Percentiles rank a stretch among this genome's conserved stretches.
Conservation (phyloP, 2,797 vertebrate genomes). For the Tamandua tetradactyla region DNA sequence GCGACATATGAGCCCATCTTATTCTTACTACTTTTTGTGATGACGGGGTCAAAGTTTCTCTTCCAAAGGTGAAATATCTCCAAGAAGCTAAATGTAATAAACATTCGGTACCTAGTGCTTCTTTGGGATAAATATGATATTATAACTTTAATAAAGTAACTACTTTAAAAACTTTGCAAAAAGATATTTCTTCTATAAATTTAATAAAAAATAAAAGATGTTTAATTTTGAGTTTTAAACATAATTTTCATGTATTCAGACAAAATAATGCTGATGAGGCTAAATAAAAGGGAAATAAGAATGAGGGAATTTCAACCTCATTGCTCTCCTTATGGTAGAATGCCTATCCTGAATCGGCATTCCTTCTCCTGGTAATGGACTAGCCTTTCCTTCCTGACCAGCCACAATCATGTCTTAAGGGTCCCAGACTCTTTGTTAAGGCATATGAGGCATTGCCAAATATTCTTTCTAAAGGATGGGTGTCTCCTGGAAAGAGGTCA, state of each 20-base stretch:
- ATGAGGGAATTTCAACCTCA: background rate
- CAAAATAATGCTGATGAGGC: background rate
- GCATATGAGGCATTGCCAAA: background rate
- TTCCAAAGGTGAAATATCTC: constrained; percentile 61
- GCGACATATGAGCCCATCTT: constrained; percentile 64
- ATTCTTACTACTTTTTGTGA: constrained; percentile 66
- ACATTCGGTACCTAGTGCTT: background rate
- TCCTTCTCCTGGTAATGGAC: background rate
- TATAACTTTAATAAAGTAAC: constrained; percentile 63
- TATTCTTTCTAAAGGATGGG: background rate
- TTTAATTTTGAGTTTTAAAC: background rate
- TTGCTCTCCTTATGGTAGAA: background rate
- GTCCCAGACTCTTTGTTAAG: background rate
- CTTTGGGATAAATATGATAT: constrained; percentile 22
- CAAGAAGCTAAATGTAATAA: constrained; percentile 69
- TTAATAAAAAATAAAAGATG: background rate
- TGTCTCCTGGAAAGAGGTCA: background rate
- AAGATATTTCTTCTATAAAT: background rate
- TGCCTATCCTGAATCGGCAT: background rate
- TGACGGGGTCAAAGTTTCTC: constrained; percentile 29
- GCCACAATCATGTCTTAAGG: background rate
- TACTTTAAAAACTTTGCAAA: constrained; percentile 56
- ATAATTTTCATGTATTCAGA: background rate
- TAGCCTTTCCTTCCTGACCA: background rate
- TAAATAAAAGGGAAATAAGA: background rate